Conservation (phyloP, 2,888 invertebrate genomes). For the Diaphora mendica region DNA sequence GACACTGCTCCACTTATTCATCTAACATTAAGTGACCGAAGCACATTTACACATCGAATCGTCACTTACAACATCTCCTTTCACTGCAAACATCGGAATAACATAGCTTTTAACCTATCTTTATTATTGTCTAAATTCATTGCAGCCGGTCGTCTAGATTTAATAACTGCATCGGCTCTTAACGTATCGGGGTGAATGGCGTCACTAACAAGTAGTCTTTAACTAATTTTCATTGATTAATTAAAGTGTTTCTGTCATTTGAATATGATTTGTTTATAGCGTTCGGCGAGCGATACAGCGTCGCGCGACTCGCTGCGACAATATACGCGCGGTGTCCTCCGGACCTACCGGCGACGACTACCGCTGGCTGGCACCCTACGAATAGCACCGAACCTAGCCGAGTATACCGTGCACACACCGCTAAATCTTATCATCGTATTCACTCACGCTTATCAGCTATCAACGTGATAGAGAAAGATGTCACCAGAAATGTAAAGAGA, state of each 20-base stretch:
- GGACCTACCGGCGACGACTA: constrained; percentile 66
- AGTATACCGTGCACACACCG: constrained; percentile 57
- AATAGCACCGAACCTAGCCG: constrained; percentile 66
- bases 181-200: constrained; percentile 25
- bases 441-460: constrained; percentile 53
- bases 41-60: constrained; percentile 69
- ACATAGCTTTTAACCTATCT: constrained; percentile 63
- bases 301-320: constrained; percentile 43
- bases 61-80: constrained; percentile 71
- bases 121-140: constrained; percentile 72
- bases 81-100: constrained; percentile 76
- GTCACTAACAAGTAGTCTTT: constrained; percentile 34
- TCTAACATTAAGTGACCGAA: constrained; percentile 59
- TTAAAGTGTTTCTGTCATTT: constrained; percentile 65
- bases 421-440: constrained; percentile 66
- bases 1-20: constrained; percentile 58
- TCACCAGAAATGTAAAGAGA: constrained; percentile 40
- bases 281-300: constrained; percentile 46
- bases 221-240: constrained; percentile 68
- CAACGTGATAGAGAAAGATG: constrained; percentile 54
- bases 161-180: constrained; percentile 28
- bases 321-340: constrained; percentile 51
- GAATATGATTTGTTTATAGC: constrained; percentile 74
- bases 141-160: constrained; percentile 73
- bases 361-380: constrained; percentile 55